These are phyloP conservation scores for Turritopsis dohrnii DNA, from an alignment of 30 jellyfish, hydroid and myxozoan species.

Conservation along the genomic window DNA sequence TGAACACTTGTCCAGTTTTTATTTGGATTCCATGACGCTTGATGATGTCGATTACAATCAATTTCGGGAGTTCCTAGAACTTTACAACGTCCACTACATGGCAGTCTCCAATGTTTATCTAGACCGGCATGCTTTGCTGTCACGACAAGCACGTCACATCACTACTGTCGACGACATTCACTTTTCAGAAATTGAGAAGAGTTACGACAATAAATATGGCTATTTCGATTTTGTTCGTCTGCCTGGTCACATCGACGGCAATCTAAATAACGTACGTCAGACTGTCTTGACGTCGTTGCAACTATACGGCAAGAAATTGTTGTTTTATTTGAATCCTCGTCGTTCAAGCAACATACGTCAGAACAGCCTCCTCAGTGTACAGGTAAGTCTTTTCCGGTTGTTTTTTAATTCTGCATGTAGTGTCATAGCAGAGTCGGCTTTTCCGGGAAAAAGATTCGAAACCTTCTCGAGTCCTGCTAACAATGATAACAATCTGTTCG, in stretches of 20 bases:
- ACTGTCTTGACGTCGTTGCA: constrained; percentile 51
- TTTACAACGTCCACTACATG: constrained; percentile 2
- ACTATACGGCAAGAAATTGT: constrained; percentile 48
- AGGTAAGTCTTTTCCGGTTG: constrained; percentile 21
- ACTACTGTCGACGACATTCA: constrained; percentile 41
- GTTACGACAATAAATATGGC: constrained; percentile 51
- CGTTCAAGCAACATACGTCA: constrained; percentile 12
- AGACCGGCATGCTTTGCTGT: not conserved
- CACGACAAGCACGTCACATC: not conserved
- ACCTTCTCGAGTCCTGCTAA: not conserved
- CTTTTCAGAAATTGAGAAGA: constrained; percentile 49
- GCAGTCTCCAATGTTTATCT: not conserved
- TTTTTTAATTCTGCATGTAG: not conserved
- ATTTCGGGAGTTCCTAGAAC: not conserved
- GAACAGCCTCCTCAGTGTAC: constrained; percentile 41
- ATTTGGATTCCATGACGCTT: not conserved
- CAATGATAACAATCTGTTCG: constrained; percentile 5
- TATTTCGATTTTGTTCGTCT: constrained; percentile 68
- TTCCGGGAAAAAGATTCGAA: not conserved
- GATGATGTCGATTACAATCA: not conserved
- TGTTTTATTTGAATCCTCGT: constrained; percentile 59
- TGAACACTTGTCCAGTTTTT: not conserved
- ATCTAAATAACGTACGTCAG: constrained; percentile 52
- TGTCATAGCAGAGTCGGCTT: not conserved
- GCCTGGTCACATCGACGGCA: constrained; percentile 63